These are phyloP conservation scores for Lagopus muta DNA, from an alignment of 2,113 vertebrate species.

Conservation along the genomic window DNA sequence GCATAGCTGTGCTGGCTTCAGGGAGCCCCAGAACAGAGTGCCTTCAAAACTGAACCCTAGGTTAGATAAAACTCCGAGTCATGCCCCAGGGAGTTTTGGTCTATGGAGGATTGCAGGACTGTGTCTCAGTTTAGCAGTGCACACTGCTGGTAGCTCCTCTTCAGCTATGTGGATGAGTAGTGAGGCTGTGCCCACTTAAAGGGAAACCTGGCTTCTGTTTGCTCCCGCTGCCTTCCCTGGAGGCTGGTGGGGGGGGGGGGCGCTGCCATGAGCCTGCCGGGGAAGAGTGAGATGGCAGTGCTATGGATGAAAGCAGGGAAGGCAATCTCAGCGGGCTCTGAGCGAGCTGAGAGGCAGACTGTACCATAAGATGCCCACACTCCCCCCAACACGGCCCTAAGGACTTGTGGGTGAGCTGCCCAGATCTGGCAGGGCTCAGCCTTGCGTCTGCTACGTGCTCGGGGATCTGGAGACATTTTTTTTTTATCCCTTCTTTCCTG, in stretches of 20 bases:
- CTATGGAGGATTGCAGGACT: slow-evolving; percentile 38
- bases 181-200: not conserved
- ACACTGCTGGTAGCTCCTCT: not conserved
- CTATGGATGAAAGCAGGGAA: not conserved
- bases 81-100: slow-evolving; percentile 53
- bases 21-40: slow-evolving; percentile 52
- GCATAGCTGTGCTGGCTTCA: slow-evolving; percentile 36
- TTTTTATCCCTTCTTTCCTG: not conserved
- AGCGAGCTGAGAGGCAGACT: not conserved
- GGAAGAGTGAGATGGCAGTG: not conserved
- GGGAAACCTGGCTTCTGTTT: not conserved
- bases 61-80: slow-evolving; percentile 61
- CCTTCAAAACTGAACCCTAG: slow-evolving; percentile 34
- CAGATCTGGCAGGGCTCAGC: not conserved
- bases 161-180: slow-evolving; percentile 19
- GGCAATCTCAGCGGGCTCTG: not conserved
- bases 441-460: not conserved
- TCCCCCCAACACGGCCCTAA: not conserved
- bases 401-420: not conserved
- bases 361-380: fast-evolving
- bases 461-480: not conserved
- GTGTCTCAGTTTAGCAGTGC: slow-evolving; percentile 20
- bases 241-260: not conserved
- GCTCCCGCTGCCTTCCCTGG: not conserved
- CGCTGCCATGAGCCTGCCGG: not conserved